Evolutionary conservation across 2,888 invertebrate genomes (phyloP).

Genomic region (Leptopilina myrica): DNA sequence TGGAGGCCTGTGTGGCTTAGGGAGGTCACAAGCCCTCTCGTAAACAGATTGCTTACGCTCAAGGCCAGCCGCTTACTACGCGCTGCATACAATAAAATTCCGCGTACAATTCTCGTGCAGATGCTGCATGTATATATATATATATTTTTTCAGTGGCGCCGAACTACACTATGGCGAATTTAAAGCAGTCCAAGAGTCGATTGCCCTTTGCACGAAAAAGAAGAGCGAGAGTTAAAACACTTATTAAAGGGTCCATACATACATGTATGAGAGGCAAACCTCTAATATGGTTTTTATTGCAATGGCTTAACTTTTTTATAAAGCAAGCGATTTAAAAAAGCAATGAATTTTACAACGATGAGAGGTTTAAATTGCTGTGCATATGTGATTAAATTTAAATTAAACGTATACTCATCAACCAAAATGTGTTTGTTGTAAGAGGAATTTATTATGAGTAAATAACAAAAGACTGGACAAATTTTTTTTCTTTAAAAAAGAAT

Average conservation of each 20-base stretch:
- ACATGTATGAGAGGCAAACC: conserved; percentile 12
- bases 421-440: conserved; percentile 1
- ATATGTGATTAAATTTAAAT: conserved; percentile 21
- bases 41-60: conserved; percentile 73
- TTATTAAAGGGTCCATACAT: conserved; percentile 29
- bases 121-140: conserved; percentile 40
- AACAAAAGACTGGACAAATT: not conserved
- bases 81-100: conserved; percentile 57
- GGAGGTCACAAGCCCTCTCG: conserved; percentile 69
- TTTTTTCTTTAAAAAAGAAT: no score
- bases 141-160: conserved; percentile 45
- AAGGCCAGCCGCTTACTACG: conserved; percentile 68
- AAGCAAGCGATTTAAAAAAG: conserved; percentile 1
- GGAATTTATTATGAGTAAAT: not conserved
- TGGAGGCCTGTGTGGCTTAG: conserved; percentile 48
- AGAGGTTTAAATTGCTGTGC: not conserved
- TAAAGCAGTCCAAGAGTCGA: conserved; percentile 28
- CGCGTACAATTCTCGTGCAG: conserved; percentile 50
- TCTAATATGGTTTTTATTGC: conserved; percentile 29
- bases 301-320: conserved; percentile 14
- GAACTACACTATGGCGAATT: conserved; percentile 14
- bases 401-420: not conserved
- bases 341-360: conserved; percentile 24
- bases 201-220: conserved; percentile 35
- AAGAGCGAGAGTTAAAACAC: conserved; percentile 32